Evolutionary conservation across 2,797 vertebrate genomes (phyloP), one percentile per base, ranked within the genome.

Genomic region (Crypturellus tataupa): DNA sequence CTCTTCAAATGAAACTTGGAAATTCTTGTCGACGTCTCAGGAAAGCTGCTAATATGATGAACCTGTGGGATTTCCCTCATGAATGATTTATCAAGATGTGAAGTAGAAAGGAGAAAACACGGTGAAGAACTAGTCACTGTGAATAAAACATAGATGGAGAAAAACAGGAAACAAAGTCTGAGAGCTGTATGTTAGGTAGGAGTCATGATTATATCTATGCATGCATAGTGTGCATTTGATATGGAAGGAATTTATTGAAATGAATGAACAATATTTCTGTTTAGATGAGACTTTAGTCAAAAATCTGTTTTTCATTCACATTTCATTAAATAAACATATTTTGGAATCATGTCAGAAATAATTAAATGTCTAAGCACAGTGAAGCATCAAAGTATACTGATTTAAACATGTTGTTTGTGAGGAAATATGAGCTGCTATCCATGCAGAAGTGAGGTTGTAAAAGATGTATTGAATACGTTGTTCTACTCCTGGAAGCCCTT

Each of bases 91-190:
- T 93, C 37, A 65, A 47, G 51, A 67, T 24, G 31, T 59, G 44
- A 68, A 91, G 40, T 37, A 60, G 23, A 86, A 85, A 15, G 13
- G 37, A 63, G 75, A 92, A 76, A 78, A 69, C 17, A 19, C 70
- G 16, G 37, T 86, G 58, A 78, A 87, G 83, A 80, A 89, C 55
- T 35, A 56, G 27, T 76, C 9, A 85, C 68, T 53, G 56, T 89
- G 71, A 96, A 94, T 87, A 91, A 90, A 97, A 78, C 33, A 83
- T 77, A 81, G 68, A 55, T 40, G 85, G 46, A 81, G 29, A 53
- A 59, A 91, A 92, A 53, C 40, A 80, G 20, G 20, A 89, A 92
- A 31, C 8, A 73, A 44, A 71, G 40, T 69, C 68, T 95, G 49
- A 78, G 65, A 80, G 17, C 18, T 79, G 8, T 76, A 55, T 87